phyloP scores from a whole-genome alignment of 2,888 invertebrate genomes.

The Isotomurus palustris region DNA sequence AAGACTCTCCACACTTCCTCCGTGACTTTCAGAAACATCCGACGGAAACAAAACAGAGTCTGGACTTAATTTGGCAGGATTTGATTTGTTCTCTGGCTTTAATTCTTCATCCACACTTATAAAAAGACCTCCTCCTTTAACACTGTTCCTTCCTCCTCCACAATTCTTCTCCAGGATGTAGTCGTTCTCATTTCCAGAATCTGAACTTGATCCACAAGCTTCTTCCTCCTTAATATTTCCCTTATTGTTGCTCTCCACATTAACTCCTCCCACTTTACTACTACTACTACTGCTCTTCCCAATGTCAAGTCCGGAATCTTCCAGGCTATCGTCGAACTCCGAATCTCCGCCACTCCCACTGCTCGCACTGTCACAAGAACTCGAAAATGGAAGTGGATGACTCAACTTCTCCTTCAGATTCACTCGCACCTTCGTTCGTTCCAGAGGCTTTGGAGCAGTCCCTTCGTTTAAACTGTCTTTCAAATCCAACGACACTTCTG shows the following conservation, averaged over 20 bases:
- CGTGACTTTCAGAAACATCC: conserved; percentile 40
- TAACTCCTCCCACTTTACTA: neutral
- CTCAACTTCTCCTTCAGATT: conserved; percentile 32
- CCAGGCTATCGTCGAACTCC: conserved; percentile 45
- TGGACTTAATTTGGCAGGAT: conserved; percentile 41
- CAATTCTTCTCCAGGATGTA: conserved; percentile 32
- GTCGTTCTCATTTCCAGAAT: conserved; percentile 46
- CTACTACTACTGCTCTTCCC: conserved; percentile 10
- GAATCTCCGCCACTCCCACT: conserved; percentile 26
- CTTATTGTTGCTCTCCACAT: neutral
- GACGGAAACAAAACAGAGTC: conserved; percentile 45
- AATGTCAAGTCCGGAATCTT: conserved; percentile 45
- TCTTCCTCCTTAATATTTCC: conserved; percentile 42
- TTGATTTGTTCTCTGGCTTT: conserved; percentile 14
- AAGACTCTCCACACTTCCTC: conserved; percentile 42
- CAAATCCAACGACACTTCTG: neutral
- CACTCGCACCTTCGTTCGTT: conserved; percentile 27
- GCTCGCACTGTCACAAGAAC: conserved; percentile 13
- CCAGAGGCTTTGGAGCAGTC: neutral
- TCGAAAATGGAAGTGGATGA: conserved; percentile 29
- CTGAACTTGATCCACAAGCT: conserved; percentile 43
- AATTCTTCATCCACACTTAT: conserved; percentile 42
- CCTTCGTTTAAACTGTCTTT: conserved; percentile 12
- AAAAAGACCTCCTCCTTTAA: conserved; percentile 28
- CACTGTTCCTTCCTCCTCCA: neutral